Evolutionary conservation across 2,888 invertebrate species (phyloP), one percentile per base, ranked within the genome.

Genomic region (Eledone cirrhosa): DNA sequence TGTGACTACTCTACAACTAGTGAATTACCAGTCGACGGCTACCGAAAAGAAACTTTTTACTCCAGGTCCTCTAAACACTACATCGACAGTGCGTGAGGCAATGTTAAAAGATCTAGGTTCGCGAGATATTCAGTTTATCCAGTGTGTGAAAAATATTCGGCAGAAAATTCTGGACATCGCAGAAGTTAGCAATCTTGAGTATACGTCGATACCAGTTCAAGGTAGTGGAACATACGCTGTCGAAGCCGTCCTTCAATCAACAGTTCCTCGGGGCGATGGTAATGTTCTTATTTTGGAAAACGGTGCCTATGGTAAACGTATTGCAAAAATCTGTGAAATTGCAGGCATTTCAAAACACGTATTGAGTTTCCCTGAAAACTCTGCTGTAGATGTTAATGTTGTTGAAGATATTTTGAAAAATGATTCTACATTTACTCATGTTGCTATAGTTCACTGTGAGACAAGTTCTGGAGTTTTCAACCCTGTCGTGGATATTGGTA

Each of bases 161-260:
- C 79, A 82, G 48, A 86, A 86, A 81, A 81, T 92, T 5, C 82
- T 91, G 16, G 82, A 90, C 65, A 86, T 91, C 78, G 90, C 79
- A 90, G 91, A 87, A 79, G 89, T 90, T 1, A 80, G 88, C 4
- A n/a, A 81, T 14, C 83, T 86, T 2, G 86, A 87, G 4, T 91
- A 87, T 82, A 90, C 90, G 4, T 85, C 88, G 47, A 87, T 92
- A 14, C 89, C 91, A 16, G 84, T 92, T 78, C 92, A 92, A 84
- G 92, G 92, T 3, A 91, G 91, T 87, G 92, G 92, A 27, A 92
- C 92, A 11, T 92, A 89, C 88, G 89, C 90, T 47, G 88, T 92
- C 8, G 92, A 92, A 85, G 89, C 92, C 19, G 91, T 91, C 0
- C 86, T 92, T 47, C 90, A 91, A 78, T 90, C 91, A 19, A 85